Conservation (phyloP, 2,888 invertebrate species). For the Serrognathus titanus region DNA sequence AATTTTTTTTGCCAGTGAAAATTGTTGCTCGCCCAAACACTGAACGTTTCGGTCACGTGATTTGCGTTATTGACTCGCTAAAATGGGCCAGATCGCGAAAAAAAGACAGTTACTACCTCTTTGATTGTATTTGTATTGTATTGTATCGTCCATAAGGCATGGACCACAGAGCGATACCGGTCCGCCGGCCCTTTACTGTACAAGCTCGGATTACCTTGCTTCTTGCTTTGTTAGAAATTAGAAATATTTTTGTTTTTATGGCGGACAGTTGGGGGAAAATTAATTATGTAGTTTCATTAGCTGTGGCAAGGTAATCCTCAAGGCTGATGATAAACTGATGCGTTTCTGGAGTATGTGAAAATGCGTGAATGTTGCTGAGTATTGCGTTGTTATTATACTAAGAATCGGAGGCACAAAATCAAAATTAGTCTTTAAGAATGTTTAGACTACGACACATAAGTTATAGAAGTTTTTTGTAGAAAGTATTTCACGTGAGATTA, state of each 20-base stretch:
- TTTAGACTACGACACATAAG: constrained; percentile 42
- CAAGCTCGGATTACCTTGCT: background rate
- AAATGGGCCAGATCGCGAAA: constrained; percentile 21
- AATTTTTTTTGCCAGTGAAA: background rate
- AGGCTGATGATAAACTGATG: constrained; percentile 4
- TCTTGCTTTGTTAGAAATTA: background rate
- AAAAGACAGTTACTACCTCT: constrained; percentile 21
- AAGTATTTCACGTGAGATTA: constrained; percentile 45
- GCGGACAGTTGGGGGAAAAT: background rate
- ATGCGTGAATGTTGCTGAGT: constrained; percentile 37
- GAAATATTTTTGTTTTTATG: background rate
- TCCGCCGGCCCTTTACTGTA: background rate
- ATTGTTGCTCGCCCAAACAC: constrained; percentile 24
- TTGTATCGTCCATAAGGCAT: background rate
- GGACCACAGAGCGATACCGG: constrained; percentile 9
- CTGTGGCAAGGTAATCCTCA: too few species aligned
- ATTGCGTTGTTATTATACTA: constrained; percentile 22
- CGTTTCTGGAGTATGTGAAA: constrained; percentile 19
- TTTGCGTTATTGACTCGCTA: constrained; percentile 15
- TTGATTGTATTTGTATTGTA: constrained; percentile 16
- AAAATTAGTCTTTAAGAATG: constrained; percentile 44
- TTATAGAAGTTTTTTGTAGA: constrained; percentile 43
- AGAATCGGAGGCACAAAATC: constrained; percentile 46
- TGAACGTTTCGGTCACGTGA: constrained; percentile 22
- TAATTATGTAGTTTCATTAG: background rate